Percentiles rank a stretch among this genome's conserved stretches.
phyloP scores from a whole-genome alignment of 2,888 invertebrate genomes.

The Scotopteryx bipunctaria region DNA sequence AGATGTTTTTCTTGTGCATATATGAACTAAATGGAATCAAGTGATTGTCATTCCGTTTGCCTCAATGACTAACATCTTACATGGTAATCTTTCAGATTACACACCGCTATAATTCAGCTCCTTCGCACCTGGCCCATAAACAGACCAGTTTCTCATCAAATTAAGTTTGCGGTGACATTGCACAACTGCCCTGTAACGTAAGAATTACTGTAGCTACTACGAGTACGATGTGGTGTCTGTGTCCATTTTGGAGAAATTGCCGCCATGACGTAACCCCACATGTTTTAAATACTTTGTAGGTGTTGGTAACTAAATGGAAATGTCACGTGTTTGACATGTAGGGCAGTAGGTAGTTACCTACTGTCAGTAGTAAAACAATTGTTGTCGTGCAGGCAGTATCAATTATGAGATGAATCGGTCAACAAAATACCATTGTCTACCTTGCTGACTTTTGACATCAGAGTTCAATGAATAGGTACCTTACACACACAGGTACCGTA shows the following conservation, averaged over 20 bases:
- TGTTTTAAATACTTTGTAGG: slow-evolving; percentile 35
- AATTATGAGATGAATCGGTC: background rate
- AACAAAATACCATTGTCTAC: background rate
- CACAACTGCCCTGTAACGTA: slow-evolving; percentile 21
- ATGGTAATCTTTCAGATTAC: slow-evolving; percentile 10
- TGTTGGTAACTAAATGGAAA: slow-evolving; percentile 27
- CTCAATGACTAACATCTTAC: background rate
- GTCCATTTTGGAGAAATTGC: slow-evolving; percentile 61
- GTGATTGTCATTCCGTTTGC: background rate
- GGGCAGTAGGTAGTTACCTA: slow-evolving; percentile 22
- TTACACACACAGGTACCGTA: too few relatives aligned
- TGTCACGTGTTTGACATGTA: slow-evolving; percentile 27
- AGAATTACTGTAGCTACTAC: background rate
- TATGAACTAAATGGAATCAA: too few relatives aligned
- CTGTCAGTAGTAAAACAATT: too few relatives aligned
- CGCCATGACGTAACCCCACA: slow-evolving; percentile 50
- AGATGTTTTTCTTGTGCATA: too few relatives aligned
- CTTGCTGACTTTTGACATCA: background rate
- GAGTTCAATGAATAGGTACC: too few relatives aligned
- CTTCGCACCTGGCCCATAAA: slow-evolving; percentile 22
- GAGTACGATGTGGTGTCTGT: slow-evolving; percentile 20
- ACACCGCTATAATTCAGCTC: slow-evolving; percentile 13
- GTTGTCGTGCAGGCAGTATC: background rate
- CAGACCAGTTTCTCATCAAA: slow-evolving; percentile 50
- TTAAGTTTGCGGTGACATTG: slow-evolving; percentile 45